Base-by-base conservation (phyloP, 2,797 vertebrate genomes). In the Chaenodraco wilsoni region DNA sequence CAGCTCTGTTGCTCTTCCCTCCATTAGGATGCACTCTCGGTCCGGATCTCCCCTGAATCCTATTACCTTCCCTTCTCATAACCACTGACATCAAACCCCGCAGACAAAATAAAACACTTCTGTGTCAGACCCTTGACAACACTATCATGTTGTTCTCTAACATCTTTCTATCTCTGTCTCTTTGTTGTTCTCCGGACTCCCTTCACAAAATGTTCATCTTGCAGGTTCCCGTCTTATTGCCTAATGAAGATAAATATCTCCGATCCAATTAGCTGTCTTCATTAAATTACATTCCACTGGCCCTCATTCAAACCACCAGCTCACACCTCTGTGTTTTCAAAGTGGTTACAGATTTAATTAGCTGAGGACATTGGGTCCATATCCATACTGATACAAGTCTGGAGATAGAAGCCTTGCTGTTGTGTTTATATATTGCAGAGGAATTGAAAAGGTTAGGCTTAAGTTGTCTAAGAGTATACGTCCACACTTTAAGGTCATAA, bases 271-370 rank as follows among this genome's bases (percentile, higher is more conserved):
- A 91, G 71, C 74, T 65, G 67, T 72, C 74, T 83, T 88, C 87
- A 90, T 92, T 84, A 87, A 90, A 88, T 87, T 89, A 79, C 80
- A 81, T 72, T 85, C 73, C 73, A 50, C 74, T 56, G 85, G 80
- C 78, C 74, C 85, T 70, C 74, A 58, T 91, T 90, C 82, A 83
- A 75, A 78, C 81, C 75, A 46, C 59, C 77, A 79, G 74, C 23
- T 63, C 66, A 59, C 49, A 16, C 17, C 40, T 52, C 56, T 82
- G 84, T 89, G 81, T 87, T 86, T 90, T 91, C 78, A 83, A 81
- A 84, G 88, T 86, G 87, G 91, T 93, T 84, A 90, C 77, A 86
- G 73, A 70, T 88, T 91, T 91, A 91, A 94, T 94, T 91, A 92
- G 84, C 86, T 45, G 55, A 84, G 71, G 87, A 88, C 84, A 74